Conservation (phyloP, 2,113 vertebrate species). For the Hippoglossus stenolepis region DNA sequence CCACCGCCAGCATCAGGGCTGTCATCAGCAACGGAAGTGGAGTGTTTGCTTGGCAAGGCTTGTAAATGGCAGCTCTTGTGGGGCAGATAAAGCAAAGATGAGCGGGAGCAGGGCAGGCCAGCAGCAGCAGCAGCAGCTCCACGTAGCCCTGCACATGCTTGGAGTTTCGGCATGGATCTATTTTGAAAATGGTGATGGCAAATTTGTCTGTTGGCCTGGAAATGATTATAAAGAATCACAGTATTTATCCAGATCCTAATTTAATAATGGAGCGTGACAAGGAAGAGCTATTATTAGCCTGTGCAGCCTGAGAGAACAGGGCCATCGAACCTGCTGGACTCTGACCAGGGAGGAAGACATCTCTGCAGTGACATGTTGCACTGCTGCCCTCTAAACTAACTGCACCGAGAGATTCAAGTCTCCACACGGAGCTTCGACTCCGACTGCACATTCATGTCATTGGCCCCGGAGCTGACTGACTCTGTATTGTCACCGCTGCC, state of each 20-base stretch:
- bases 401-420: slow-evolving; percentile 21
- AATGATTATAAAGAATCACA: background rate
- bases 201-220: slow-evolving; percentile 2
- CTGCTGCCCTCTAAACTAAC: background rate
- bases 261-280: background rate
- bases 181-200: background rate
- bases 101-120: slow-evolving; percentile 20
- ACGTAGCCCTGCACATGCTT: background rate
- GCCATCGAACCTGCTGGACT: background rate
- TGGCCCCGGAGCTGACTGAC: background rate
- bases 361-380: slow-evolving; percentile 5
- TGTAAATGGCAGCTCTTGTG: slow-evolving; percentile 50
- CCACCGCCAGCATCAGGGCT: slow-evolving; percentile 44
- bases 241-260: background rate
- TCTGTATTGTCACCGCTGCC: background rate
- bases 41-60: slow-evolving; percentile 50
- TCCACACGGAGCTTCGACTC: slow-evolving; percentile 22
- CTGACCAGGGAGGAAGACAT: background rate
- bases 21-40: slow-evolving; percentile 37
- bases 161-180: background rate
- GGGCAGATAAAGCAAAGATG: slow-evolving; percentile 56
- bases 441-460: slow-evolving; percentile 12
- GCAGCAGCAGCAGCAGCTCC: background rate
- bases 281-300: background rate
- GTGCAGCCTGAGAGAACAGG: background rate